phyloP scores from a whole-genome alignment of 1,140 invertebrate species.

The Saxidomus purpurata region DNA sequence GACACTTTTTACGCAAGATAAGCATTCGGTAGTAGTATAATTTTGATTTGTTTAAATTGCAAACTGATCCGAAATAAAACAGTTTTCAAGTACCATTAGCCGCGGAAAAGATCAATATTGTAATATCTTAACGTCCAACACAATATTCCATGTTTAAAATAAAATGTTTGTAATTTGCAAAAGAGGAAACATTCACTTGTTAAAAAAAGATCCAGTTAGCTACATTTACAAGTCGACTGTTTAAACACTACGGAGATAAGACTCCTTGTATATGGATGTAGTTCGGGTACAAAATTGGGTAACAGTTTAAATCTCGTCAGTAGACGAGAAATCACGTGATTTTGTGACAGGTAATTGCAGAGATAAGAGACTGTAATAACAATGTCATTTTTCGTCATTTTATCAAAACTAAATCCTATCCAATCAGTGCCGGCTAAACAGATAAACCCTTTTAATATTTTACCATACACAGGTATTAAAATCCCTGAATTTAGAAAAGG shows the following conservation, averaged over 20 bases:
- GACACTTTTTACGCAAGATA: conserved; percentile 15
- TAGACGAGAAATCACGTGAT: conserved; percentile 53
- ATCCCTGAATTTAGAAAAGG: background rate
- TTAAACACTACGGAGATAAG: background rate
- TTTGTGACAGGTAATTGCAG: conserved; percentile 63
- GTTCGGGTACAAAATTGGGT: conserved; percentile 26
- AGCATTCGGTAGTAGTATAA: conserved; percentile 26
- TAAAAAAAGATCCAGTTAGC: background rate
- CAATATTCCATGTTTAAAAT: background rate
- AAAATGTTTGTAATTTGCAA: background rate
- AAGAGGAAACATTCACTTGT: background rate
- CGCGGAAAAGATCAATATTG: background rate
- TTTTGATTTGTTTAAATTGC: conserved; percentile 40
- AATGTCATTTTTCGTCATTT: conserved; percentile 68
- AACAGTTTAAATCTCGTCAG: conserved; percentile 57
- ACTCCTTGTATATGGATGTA: background rate
- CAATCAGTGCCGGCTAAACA: conserved; percentile 52
- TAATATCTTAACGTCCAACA: background rate
- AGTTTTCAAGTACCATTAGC: conserved; percentile 26
- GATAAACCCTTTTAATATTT: conserved; percentile 68
- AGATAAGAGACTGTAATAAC: conserved; percentile 65
- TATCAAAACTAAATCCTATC: conserved; percentile 66
- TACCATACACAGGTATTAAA: conserved; percentile 12
- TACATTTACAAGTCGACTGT: background rate
- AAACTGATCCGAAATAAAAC: conserved; percentile 33